A percentile compares a stretch with the other conserved stretches of the same genome.
Conservation (phyloP, 2,113 vertebrate species). For the Lanius ludovicianus region DNA sequence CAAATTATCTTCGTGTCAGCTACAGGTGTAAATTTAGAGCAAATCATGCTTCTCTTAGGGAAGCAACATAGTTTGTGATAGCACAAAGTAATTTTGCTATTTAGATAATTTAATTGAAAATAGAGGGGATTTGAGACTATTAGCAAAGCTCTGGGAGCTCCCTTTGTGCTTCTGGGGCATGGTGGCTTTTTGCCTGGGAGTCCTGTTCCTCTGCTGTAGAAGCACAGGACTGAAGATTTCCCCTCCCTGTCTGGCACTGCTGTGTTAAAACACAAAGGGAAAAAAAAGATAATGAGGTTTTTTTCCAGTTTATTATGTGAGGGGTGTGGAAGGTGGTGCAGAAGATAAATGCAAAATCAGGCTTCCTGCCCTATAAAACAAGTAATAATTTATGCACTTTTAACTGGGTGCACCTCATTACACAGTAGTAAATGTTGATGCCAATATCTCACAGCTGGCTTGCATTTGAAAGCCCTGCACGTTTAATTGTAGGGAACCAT, state of each 20-base stretch:
- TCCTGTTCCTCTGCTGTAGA: neutral
- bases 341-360: neutral
- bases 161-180: neutral
- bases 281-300: neutral
- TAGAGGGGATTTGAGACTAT: neutral
- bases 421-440: constrained; percentile 32
- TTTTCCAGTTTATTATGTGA: neutral
- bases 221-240: neutral
- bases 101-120: neutral
- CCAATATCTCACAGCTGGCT: constrained; percentile 15
- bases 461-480: neutral
- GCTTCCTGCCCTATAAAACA: neutral
- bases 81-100: neutral
- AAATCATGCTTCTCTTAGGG: neutral
- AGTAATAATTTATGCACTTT: constrained; percentile 41
- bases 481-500: constrained; percentile 53
- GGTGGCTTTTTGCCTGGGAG: neutral
- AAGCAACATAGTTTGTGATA: neutral
- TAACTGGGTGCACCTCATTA: constrained; percentile 21
- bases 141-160: neutral
- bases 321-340: neutral
- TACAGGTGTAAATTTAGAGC: neutral
- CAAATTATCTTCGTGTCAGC: neutral
- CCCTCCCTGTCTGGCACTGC: neutral
- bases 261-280: neutral